Evolutionary conservation across 2,113 vertebrate species (phyloP).

Genomic region (Erythrocercus mccallii): DNA sequence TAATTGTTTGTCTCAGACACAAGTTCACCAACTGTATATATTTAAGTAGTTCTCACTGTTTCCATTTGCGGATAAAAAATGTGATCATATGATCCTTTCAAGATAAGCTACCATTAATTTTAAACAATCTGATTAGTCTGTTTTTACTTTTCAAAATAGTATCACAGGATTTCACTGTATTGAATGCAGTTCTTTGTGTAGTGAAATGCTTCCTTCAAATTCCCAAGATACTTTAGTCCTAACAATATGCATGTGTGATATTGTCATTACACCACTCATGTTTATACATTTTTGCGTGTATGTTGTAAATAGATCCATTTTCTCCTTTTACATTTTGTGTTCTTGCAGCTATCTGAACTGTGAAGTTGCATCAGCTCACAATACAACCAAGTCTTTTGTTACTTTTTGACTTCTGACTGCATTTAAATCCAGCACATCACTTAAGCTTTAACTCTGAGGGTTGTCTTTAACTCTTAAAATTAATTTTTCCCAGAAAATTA

Average conservation of each 20-base stretch:
- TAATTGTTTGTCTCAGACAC: neutral
- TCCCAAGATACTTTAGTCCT: neutral
- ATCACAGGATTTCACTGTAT: neutral
- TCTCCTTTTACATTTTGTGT: neutral
- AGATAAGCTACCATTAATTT: conserved; percentile 19
- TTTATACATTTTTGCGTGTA: neutral
- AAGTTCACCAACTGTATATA: neutral
- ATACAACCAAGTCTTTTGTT: neutral
- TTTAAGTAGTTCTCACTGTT: neutral
- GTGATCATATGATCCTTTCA: neutral
- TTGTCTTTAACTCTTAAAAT: neutral
- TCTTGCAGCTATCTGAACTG: neutral
- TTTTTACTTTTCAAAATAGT: neutral
- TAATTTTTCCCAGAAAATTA: neutral
- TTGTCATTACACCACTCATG: neutral
- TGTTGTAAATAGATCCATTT: neutral
- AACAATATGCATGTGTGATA: neutral
- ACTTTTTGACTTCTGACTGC: neutral
- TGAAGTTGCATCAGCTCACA: neutral
- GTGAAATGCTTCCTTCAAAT: neutral
- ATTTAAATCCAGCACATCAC: neutral
- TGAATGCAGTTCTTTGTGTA: neutral
- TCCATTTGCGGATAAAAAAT: neutral
- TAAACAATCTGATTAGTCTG: neutral
- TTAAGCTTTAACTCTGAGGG: neutral